A percentile compares a stretch with the other conserved stretches of the same genome.
Evolutionary conservation across 2,888 invertebrate species (phyloP).

Genomic region (Diarsia dahlii): DNA sequence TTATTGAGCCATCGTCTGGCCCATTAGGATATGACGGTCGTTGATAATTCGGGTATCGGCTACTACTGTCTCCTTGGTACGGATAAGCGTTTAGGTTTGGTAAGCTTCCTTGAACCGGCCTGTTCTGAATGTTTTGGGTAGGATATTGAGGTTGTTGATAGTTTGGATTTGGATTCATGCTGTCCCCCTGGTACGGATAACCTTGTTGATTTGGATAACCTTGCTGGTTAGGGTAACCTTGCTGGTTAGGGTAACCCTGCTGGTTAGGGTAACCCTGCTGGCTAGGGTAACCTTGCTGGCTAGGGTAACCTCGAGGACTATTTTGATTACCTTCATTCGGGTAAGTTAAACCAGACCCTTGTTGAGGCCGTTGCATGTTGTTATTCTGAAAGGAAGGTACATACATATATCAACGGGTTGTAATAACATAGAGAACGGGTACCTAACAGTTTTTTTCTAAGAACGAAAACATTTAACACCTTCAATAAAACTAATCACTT

Average conservation of each 20-base stretch:
- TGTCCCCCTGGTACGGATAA: constrained; percentile 41
- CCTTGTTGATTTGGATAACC: constrained; percentile 28
- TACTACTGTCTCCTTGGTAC: constrained; percentile 46
- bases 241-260: constrained; percentile 19
- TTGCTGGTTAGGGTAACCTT: constrained; percentile 21
- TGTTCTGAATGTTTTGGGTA: constrained; percentile 32
- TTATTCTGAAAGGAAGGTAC: constrained; percentile 39
- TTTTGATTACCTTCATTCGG: constrained; percentile 44
- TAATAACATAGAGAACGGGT: not conserved
- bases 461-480: not conserved
- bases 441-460: not conserved
- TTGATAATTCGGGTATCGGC: constrained; percentile 48
- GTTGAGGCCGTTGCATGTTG: constrained; percentile 33
- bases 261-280: constrained; percentile 23
- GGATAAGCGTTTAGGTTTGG: constrained; percentile 31
- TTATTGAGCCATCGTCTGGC: constrained; percentile 20
- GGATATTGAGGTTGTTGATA: constrained; percentile 40
- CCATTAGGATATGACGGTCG: constrained; percentile 33
- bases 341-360: constrained; percentile 11
- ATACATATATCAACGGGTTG: not conserved
- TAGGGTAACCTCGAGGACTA: constrained; percentile 30
- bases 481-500: not conserved
- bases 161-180: constrained; percentile 45
- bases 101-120: constrained; percentile 34
- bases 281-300: constrained; percentile 17